These are phyloP conservation scores for Theodoxus fluviatilis DNA, from an alignment of 2,888 invertebrate species.

Conservation along the genomic window DNA sequence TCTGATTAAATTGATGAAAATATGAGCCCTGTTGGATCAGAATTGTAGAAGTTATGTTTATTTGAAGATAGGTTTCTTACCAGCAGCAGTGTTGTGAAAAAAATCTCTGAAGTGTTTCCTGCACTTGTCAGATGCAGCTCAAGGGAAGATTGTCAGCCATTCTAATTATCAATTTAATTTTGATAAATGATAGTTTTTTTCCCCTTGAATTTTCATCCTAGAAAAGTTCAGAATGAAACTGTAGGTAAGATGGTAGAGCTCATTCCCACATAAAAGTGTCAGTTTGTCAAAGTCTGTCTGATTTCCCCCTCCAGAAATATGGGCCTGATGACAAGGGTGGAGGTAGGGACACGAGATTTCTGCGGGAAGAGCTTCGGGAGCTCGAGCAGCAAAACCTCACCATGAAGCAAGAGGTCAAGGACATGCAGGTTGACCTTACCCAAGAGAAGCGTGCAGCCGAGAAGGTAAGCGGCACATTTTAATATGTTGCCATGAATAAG, in stretches of 20 bases:
- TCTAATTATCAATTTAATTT: too few species aligned
- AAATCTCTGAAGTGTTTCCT: too few species aligned
- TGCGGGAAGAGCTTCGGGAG: slow-evolving; percentile 58
- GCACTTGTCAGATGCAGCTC: too few species aligned
- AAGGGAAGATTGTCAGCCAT: too few species aligned
- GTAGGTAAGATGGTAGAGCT: slow-evolving; percentile 35
- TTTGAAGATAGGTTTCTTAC: too few species aligned
- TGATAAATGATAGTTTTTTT: too few species aligned
- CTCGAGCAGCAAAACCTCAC: slow-evolving; percentile 56
- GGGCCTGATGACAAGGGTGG: slow-evolving; percentile 42
- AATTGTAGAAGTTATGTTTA: too few species aligned
- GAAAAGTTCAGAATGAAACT: slow-evolving; percentile 57
- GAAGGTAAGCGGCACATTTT: slow-evolving; percentile 44
- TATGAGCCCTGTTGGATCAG: too few species aligned
- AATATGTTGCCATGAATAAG: not conserved
- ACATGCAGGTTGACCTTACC: slow-evolving; percentile 53
- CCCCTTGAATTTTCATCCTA: too few species aligned
- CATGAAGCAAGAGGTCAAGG: slow-evolving; percentile 52
- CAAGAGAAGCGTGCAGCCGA: slow-evolving; percentile 57
- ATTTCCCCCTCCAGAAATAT: slow-evolving; percentile 41
- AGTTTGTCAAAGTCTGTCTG: not conserved
- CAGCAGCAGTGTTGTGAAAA: too few species aligned
- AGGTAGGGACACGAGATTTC: slow-evolving; percentile 35
- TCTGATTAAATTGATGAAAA: too few species aligned
- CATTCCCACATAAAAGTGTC: not conserved